Base-by-base conservation (phyloP, 2,113 vertebrate genomes). In the Sula dactylatra region DNA sequence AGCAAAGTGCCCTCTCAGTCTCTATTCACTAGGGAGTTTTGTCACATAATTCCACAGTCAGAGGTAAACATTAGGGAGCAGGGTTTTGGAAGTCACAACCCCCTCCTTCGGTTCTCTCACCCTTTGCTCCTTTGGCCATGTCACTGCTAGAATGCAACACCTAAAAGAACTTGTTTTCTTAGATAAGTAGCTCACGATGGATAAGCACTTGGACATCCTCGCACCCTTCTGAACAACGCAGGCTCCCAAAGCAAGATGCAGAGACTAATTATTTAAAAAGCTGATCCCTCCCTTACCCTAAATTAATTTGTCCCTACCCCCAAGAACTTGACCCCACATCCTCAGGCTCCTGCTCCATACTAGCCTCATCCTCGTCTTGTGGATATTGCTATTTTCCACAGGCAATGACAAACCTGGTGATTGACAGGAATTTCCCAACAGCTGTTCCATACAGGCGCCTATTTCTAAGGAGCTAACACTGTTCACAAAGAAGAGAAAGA, bases 361-460 rank as follows among this genome's bases (percentile, higher is more conserved):
- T 34, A 26, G 26, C 22, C 49, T 44, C 70, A 71, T n/a, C 19
- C 44, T 74, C 5, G 0, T n/a, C 9, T 2, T 47, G 32, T 25
- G 18, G 42, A 31, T 52, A 50, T 7, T 44, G 16, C 19, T 61
- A 50, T 47, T 89, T 92, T 71, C 32, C n/a, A 65, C 4, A 10
- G 70, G 25, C 79, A 80, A 49, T 15, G 15, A 70, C 45, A 74
- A 89, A 70, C 34, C n/a, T 66, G 25, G 9, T 34, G 29, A 44
- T 0, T 50, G 16, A 55, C 0, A 58, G n/a, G 52, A 67, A 59
- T 82, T 74, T 67, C 44, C 47, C 25, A 81, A 32, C 17, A n/a
- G 34, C 31, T 65, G 24, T 25, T 76, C 31, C 2, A 8, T 32
- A 38, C 2, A 16, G 34, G 21, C 19, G 16, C 0, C 0, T 20